These are phyloP conservation scores for Masnerella sp. DNA, from an alignment of 2,888 invertebrate species.

Conservation along the genomic window DNA sequence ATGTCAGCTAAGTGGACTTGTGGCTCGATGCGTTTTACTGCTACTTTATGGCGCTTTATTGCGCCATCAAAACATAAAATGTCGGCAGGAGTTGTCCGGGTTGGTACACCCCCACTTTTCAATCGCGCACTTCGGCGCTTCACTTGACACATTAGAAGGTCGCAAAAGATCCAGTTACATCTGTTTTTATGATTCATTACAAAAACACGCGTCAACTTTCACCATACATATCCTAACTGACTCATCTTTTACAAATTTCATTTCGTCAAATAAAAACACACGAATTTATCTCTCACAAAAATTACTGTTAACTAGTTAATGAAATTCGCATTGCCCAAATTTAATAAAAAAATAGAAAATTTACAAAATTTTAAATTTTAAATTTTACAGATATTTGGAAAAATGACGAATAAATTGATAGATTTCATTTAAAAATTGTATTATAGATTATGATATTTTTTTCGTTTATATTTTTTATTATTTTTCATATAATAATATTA, in stretches of 20 bases:
- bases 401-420: no score
- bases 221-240: background rate
- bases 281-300: no score
- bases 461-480: no score
- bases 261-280: no score
- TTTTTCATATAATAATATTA: no score
- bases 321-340: no score
- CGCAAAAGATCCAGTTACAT: slow-evolving; percentile 39
- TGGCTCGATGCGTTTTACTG: slow-evolving; percentile 78
- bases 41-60: slow-evolving; percentile 77
- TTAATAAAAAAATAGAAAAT: no score
- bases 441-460: no score
- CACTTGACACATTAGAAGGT: slow-evolving; percentile 56
- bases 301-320: no score
- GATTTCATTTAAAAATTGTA: no score
- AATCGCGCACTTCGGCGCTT: slow-evolving; percentile 49
- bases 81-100: slow-evolving; percentile 74
- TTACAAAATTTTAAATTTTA: no score
- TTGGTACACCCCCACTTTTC: slow-evolving; percentile 72
- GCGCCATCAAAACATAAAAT: slow-evolving; percentile 78
- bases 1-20: slow-evolving; percentile 77
- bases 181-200: slow-evolving; percentile 38
- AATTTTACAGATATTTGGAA: no score
- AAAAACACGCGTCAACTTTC: slow-evolving; percentile 2
- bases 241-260: background rate